Evolutionary conservation across 2,888 invertebrate genomes (phyloP).

Genomic region (Amiota mariae): DNA sequence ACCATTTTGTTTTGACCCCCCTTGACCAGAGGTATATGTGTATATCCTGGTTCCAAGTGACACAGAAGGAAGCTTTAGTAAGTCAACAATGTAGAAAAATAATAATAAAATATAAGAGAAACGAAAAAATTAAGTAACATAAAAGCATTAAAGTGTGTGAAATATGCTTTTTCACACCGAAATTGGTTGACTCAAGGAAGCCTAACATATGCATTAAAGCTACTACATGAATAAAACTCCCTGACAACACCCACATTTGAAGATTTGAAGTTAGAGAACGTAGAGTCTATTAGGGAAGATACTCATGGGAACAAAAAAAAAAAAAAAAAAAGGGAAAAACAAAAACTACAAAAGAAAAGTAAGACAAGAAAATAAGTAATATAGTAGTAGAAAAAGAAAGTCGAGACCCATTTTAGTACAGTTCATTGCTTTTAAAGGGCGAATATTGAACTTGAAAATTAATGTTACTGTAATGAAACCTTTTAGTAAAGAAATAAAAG

Average conservation of each 20-base stretch:
- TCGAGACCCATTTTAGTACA: constrained; percentile 19
- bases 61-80: constrained; percentile 10
- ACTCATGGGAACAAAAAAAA: neutral
- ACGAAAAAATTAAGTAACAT: no score
- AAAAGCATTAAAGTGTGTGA: constrained; percentile 8
- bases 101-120: neutral
- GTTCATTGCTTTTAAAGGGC: constrained; percentile 7
- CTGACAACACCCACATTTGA: neutral
- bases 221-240: neutral
- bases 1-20: neutral
- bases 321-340: neutral
- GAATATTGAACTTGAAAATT: constrained; percentile 1
- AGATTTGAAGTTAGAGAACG: neutral
- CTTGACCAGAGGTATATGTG: neutral
- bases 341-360: neutral
- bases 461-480: no score
- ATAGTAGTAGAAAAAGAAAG: neutral
- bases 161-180: neutral
- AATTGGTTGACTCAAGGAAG: constrained; percentile 14
- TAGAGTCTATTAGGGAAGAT: no score
- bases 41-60: neutral
- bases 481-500: neutral
- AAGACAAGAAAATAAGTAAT: neutral
- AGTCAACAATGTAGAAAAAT: neutral
- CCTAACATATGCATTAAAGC: constrained; percentile 7